These are phyloP conservation scores for Hipparchia sbordonii DNA, from an alignment of 2,888 invertebrate species.

Conservation along the genomic window DNA sequence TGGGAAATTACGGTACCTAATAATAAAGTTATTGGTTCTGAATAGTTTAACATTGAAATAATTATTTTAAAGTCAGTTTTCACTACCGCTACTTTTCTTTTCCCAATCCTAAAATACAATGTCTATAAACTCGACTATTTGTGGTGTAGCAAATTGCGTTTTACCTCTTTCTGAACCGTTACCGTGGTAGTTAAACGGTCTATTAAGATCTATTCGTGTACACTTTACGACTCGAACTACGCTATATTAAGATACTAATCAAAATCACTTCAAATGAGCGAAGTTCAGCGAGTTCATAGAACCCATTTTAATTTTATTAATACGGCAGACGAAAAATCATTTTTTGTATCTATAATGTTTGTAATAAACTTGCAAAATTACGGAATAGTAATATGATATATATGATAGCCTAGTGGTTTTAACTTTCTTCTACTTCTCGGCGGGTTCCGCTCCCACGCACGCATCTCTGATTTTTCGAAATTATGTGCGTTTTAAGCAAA, in stretches of 20 bases:
- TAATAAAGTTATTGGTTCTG: no score
- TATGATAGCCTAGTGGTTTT: no score
- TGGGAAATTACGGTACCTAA: no score
- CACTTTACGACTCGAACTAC: conserved; percentile 43
- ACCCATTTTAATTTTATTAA: conserved; percentile 18
- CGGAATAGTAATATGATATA: not conserved
- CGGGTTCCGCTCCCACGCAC: no score
- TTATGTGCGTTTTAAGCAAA: no score
- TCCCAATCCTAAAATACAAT: conserved; percentile 13
- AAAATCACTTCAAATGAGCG: conserved; percentile 24
- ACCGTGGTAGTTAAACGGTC: conserved; percentile 63
- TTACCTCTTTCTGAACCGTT: conserved; percentile 68
- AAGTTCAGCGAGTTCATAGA: conserved; percentile 21
- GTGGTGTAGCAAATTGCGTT: conserved; percentile 68
- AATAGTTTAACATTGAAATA: no score
- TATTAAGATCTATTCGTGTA: conserved; percentile 61
- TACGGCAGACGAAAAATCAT: conserved; percentile 1
- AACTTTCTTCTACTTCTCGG: no score
- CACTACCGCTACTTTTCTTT: not conserved
- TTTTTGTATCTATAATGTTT: not conserved
- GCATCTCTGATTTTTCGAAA: no score
- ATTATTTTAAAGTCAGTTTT: not conserved
- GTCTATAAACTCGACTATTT: conserved; percentile 59
- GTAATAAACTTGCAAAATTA: not conserved
- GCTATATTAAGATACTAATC: conserved; percentile 35